phyloP scores from a whole-genome alignment of 2,888 invertebrate species.

The Gymnosoma rotundatum region DNA sequence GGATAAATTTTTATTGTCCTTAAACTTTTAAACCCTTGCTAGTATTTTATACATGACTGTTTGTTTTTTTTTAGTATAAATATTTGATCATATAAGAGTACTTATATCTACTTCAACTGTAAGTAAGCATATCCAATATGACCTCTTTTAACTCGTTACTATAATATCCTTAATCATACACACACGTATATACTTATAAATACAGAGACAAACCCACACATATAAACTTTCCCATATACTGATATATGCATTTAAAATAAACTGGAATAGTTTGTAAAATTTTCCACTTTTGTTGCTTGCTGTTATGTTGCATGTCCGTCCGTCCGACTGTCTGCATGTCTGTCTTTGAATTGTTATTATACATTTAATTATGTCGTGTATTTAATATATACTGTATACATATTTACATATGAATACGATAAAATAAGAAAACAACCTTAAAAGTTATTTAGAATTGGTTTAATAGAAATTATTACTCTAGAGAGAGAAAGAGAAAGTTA shows the following conservation, averaged over 20 bases:
- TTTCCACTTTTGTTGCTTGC: slow-evolving; percentile 59
- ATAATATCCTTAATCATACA: too few species aligned
- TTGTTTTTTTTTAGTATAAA: neutral
- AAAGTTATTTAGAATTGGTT: neutral
- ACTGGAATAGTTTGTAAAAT: slow-evolving; percentile 44
- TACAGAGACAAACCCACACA: neutral
- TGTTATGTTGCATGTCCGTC: neutral
- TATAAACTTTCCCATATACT: neutral
- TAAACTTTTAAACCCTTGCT: slow-evolving; percentile 12
- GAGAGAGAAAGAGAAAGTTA: too few species aligned
- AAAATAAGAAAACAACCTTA: neutral
- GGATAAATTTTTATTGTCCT: neutral
- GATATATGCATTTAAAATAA: slow-evolving; percentile 34
- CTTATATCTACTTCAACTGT: slow-evolving; percentile 56
- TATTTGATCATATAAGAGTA: slow-evolving; percentile 1
- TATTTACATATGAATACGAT: neutral
- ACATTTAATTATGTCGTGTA: slow-evolving; percentile 14
- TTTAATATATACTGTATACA: neutral
- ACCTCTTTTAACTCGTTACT: slow-evolving; percentile 67
- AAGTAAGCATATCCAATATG: slow-evolving; percentile 68
- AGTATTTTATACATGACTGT: slow-evolving; percentile 8
- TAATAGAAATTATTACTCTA: too few species aligned
- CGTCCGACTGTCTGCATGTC: neutral
- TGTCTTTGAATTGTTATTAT: slow-evolving; percentile 24
- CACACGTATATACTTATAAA: neutral